Conservation (phyloP, 2,797 vertebrate species). For the Schizothorax lantsangensis region DNA sequence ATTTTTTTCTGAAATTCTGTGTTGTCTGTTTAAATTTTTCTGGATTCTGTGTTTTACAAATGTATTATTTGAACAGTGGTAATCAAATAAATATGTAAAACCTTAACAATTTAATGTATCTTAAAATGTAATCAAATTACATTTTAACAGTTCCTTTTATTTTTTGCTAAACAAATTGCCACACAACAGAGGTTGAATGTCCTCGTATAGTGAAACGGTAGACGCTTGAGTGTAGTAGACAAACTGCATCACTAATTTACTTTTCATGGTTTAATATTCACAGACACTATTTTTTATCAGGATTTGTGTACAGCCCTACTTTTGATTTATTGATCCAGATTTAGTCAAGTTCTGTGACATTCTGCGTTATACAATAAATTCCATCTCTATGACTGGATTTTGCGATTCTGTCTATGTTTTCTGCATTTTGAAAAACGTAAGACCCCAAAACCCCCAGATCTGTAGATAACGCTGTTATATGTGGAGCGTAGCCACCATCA, state of each 20-base stretch:
- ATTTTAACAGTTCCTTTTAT: too few species aligned
- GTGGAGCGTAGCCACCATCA: not conserved
- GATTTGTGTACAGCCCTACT: too few species aligned
- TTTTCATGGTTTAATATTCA: not conserved
- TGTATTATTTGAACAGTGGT: not conserved
- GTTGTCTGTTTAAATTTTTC: not conserved
- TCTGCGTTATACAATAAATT: not conserved
- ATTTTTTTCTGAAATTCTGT: not conserved
- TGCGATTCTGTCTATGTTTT: not conserved
- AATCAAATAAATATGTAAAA: too few species aligned
- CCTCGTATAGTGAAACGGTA: too few species aligned
- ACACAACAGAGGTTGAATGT: too few species aligned
- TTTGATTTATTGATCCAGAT: not conserved
- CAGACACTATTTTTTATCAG: not conserved
- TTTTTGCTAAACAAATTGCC: too few species aligned
- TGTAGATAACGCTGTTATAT: not conserved
- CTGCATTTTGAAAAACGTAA: not conserved
- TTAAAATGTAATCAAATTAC: not conserved
- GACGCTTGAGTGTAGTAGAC: too few species aligned
- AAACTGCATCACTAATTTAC: too few species aligned
- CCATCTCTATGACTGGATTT: not conserved
- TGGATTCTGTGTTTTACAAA: not conserved
- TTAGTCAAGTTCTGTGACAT: not conserved
- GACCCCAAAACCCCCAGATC: slow-evolving; percentile 4
- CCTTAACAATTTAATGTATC: not conserved